These are phyloP conservation scores for Dipodomys ordii DNA, from an alignment of 2,113 vertebrate genomes.

Conservation along the genomic window DNA sequence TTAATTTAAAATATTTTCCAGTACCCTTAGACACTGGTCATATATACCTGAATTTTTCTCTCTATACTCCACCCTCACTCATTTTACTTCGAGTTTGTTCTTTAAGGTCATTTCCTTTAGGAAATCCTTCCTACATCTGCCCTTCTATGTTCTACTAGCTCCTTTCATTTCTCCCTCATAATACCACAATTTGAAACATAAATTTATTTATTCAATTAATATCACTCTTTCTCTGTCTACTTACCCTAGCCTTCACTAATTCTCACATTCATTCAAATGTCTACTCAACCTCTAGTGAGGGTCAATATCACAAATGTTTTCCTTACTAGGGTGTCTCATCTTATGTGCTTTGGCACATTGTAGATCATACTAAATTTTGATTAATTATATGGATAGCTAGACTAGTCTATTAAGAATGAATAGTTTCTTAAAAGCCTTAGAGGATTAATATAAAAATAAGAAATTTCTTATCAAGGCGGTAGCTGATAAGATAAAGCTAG, in stretches of 20 bases:
- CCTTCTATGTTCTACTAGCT: not conserved
- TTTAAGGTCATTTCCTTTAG: not conserved
- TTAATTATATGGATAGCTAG: not conserved
- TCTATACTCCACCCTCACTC: accelerated
- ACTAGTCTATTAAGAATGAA: not conserved
- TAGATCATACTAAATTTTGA: conserved; percentile 28
- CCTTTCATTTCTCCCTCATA: not conserved
- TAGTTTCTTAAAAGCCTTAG: not conserved
- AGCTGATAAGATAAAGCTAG: conserved; percentile 22
- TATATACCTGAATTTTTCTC: not conserved
- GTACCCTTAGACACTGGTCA: too few species aligned
- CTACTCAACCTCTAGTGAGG: not conserved
- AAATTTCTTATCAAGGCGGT: conserved; percentile 31
- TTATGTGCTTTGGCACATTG: not conserved
- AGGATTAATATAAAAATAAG: not conserved
- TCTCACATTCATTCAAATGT: not conserved
- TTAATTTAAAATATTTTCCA: not conserved
- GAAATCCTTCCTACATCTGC: not conserved
- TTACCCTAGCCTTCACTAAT: not conserved
- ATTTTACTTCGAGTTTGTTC: not conserved
- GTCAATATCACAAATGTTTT: not conserved
- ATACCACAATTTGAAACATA: not conserved
- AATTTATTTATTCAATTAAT: not conserved
- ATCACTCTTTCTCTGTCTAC: not conserved
- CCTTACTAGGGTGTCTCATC: not conserved